Conservation (phyloP, 2,113 vertebrate species). For the Oncorhynchus tshawytscha region DNA sequence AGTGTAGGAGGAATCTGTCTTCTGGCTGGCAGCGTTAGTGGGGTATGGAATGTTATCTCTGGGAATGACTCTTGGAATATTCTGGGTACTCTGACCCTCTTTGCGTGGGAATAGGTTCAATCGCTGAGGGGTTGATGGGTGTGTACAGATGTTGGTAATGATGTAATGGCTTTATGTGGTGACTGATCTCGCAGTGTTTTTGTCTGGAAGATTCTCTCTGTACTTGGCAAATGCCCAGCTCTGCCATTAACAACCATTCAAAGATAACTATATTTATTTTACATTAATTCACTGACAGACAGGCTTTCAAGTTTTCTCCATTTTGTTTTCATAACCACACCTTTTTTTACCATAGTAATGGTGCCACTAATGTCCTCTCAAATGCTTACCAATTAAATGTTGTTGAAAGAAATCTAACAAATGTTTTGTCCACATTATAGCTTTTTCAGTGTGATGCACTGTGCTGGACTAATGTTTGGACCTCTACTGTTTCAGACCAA, state of each 20-base stretch:
- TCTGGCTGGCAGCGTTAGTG: not conserved
- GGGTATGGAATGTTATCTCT: not conserved
- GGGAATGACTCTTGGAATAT: conserved; percentile 19
- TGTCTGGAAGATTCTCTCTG: conserved; percentile 1
- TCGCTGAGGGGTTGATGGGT: conserved; percentile 3
- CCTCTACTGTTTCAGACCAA: conserved; percentile 11
- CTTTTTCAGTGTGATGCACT: conserved; percentile 6
- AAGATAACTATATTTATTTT: not conserved
- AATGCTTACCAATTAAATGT: conserved; percentile 3
- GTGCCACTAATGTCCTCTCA: conserved; percentile 1
- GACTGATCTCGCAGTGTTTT: conserved; percentile 14
- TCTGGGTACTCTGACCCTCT: conserved; percentile 33
- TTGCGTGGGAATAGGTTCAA: conserved; percentile 1
- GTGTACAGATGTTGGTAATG: not conserved
- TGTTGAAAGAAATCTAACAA: not conserved
- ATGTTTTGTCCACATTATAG: not conserved
- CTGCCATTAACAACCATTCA: not conserved
- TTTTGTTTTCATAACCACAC: too few species aligned
- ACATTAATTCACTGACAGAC: not conserved
- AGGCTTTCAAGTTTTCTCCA: not conserved
- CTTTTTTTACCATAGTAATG: not conserved
- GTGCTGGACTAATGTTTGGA: conserved; percentile 8
- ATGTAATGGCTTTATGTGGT: not conserved
- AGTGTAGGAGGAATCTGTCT: not conserved
- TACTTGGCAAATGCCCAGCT: conserved; percentile 19